Evolutionary conservation across 2,888 invertebrate species (phyloP), one percentile per base, ranked within the genome.

Genomic region (Halocaridina rubra): DNA sequence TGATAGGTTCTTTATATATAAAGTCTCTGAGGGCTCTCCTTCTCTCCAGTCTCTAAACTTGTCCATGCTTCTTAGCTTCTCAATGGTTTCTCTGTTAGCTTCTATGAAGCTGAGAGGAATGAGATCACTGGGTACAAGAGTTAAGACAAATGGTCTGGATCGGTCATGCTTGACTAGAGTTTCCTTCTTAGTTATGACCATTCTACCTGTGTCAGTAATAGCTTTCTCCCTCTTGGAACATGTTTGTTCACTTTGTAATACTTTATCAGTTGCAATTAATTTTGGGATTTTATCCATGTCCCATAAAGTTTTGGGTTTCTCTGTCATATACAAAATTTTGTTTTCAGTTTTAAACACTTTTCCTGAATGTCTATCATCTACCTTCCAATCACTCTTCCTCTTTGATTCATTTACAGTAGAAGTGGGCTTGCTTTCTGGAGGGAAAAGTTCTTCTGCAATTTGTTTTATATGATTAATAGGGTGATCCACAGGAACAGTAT

Each of bases 1-100:
- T 22, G 81, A 59, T 5, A 87, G 30, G 46, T 87, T 87, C 76
- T 87, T 87, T 8, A 87, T 27, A 57, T 81, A 87, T n/a, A 85
- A 30, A 3, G 72, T 81, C 4, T 13, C 13, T 22, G 84, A 85
- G 22, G 87, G 87, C 19, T 30, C 61, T n/a, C 87, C 87, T 57
- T 78, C 33, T n/a, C n/a, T 19, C 22, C 81, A 82, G 30, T 71
- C 64, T 30, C 29, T 79, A 30, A 87, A 86, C 64, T 86, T 86
- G 16, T 72, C 77, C 30, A 78, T 59, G 4, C 19, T 71, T 64
- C 32, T 81, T n/a, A 86, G 30, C 46, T 86, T 74, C 13, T 78
- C 77, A 19, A 74, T 30, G 29, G 32, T 81, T 53, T 57, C 74
- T 27, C 29, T 81, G 59, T 78, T 72, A 61, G 72, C 46, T 22